Evolutionary conservation across 2,888 invertebrate species (phyloP), one percentile per base, ranked within the genome.

Genomic region (Seira musarum): DNA sequence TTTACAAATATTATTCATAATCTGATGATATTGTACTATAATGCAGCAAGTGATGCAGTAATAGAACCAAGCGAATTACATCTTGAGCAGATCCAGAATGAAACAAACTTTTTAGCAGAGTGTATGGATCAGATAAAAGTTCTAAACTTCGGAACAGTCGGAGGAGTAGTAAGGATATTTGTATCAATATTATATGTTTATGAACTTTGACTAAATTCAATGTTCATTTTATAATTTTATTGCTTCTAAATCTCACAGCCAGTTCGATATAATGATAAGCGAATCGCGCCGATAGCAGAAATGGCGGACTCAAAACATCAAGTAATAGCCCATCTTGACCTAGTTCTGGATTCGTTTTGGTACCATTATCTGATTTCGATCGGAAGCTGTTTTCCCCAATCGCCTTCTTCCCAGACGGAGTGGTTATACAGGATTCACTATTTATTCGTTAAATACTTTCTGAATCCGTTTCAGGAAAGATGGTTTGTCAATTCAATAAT

Each of bases 271-370:
- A n/a, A n/a, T 6, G 21, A 13, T 65, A n/a, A 13, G 22, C 17
- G 21, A 2, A 21, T 63, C 22, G 22, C 5, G 22, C 19, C 10
- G 63, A 63, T 63, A 6, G 21, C 17, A 8, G 40, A 40, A 40
- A 8, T 13, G 30, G 64, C 30, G 10, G 25, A 65, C 1, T 8
- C 64, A 24, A 40, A 40, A 40, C 40, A 13, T 6, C 6, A 15
- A 5, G 64, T 17, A 25, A 3, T 25, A 3, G n/a, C 24, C 15
- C 24, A 25, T 17, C 5, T 10, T 13, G 76, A 76, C 30, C 15
- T 76, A 30, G 53, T 76, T 17, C 22, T 76, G 40, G 76, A 76
- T 8, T 21, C 69, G 2, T 69, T 61, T 10, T 76, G 76, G 76
- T 63, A 60, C 21, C 24, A 63, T 6, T 69, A 24, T 68, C 63